Evolutionary conservation across 2,113 vertebrate genomes (phyloP).

Genomic region (Chionomys nivalis): DNA sequence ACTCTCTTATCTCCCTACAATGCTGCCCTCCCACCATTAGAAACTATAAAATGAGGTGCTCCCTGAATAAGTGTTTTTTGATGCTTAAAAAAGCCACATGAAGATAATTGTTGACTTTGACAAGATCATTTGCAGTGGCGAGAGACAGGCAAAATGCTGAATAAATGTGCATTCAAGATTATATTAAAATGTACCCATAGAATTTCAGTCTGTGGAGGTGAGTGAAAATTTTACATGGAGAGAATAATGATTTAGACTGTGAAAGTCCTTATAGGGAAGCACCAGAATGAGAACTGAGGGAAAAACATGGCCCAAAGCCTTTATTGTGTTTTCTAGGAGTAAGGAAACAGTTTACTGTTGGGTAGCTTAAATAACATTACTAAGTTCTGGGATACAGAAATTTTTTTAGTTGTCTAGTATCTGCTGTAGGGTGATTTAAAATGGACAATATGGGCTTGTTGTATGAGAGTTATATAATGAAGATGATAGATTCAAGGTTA

Average conservation of each 20-base stretch:
- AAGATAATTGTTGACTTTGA: not conserved
- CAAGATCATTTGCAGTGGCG: not conserved
- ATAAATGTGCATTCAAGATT: not conserved
- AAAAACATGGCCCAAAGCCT: not conserved
- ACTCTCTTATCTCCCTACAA: not conserved
- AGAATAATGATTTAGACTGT: not conserved
- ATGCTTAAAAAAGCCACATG: not conserved
- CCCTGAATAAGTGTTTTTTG: not conserved
- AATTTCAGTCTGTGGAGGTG: conserved; percentile 6
- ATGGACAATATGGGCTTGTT: not conserved
- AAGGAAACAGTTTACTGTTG: not conserved
- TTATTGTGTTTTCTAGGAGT: not conserved
- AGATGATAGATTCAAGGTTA: not conserved
- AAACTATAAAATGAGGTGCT: not conserved
- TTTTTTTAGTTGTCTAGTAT: not conserved
- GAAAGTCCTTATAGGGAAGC: not conserved
- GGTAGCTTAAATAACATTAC: not conserved
- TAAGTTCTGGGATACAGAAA: not conserved
- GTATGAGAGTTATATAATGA: not conserved
- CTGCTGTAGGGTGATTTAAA: not conserved
- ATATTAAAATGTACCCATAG: not conserved
- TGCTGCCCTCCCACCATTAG: not conserved
- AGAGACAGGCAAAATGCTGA: not conserved
- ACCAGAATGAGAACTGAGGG: not conserved
- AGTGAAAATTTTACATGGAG: not conserved